Evolutionary conservation across 1,140 invertebrate genomes (phyloP).

Genomic region (Drosophila jambulina): DNA sequence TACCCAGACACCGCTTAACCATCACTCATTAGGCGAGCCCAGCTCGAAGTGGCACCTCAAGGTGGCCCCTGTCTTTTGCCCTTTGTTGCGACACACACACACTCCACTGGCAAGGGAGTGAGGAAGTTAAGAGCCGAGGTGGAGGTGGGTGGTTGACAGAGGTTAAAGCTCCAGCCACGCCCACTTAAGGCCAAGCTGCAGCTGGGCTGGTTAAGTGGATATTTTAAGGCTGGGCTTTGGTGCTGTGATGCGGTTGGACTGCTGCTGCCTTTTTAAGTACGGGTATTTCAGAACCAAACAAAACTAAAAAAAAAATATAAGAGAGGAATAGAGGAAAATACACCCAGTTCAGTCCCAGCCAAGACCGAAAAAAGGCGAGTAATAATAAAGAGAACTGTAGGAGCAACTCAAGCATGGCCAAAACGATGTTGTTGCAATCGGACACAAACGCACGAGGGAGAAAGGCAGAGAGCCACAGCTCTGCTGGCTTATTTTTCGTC

Average conservation of each 20-base stretch:
- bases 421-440: slow-evolving; percentile 46
- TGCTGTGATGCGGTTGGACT: slow-evolving; percentile 50
- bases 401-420: slow-evolving; percentile 67
- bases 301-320: slow-evolving; percentile 43
- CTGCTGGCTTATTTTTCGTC: slow-evolving; percentile 42
- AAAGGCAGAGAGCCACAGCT: slow-evolving; percentile 48
- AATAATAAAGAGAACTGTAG: slow-evolving; percentile 62
- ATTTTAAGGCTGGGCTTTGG: slow-evolving; percentile 69
- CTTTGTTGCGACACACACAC: slow-evolving; percentile 59
- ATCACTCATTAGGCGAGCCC: slow-evolving; percentile 36
- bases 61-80: slow-evolving; percentile 35
- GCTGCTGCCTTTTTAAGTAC: slow-evolving; percentile 65
- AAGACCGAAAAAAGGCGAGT: slow-evolving; percentile 40
- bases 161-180: slow-evolving; percentile 55
- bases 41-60: slow-evolving; percentile 48
- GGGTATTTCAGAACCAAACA: slow-evolving; percentile 62
- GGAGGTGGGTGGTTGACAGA: slow-evolving; percentile 21
- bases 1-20: slow-evolving; percentile 6
- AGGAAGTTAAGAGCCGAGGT: background rate
- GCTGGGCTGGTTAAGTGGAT: slow-evolving; percentile 54
- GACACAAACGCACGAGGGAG: slow-evolving; percentile 27
- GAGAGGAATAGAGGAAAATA: slow-evolving; percentile 6
- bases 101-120: background rate
- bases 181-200: slow-evolving; percentile 50
- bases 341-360: background rate